Evolutionary conservation across 2,113 vertebrate species (phyloP).

Genomic region (Trematocara marginatum): DNA sequence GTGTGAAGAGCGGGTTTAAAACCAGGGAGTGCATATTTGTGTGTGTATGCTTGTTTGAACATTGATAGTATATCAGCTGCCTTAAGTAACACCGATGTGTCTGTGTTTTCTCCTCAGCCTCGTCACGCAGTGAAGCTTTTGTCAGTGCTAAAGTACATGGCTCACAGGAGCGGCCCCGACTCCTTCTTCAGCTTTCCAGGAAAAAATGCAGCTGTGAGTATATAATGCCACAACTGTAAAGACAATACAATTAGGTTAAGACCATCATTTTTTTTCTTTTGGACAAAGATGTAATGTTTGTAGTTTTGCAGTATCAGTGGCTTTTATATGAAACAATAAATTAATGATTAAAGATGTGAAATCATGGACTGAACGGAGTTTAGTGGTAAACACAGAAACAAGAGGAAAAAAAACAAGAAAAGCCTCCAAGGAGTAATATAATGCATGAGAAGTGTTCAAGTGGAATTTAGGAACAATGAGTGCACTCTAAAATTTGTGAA

Average conservation of each 20-base stretch:
- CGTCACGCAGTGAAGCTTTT: slow-evolving; percentile 91
- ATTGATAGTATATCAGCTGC: not conserved
- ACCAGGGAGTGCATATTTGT: not conserved
- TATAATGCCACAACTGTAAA: not conserved
- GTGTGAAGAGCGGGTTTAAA: not conserved
- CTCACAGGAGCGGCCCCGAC: slow-evolving; percentile 91
- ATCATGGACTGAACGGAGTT: not conserved
- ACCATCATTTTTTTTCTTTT: too few relatives aligned
- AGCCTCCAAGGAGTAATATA: not conserved
- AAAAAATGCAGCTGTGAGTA: slow-evolving; percentile 93
- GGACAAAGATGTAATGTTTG: not conserved
- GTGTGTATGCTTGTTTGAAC: not conserved
- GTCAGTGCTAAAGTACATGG: slow-evolving; percentile 93
- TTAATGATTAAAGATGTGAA: not conserved
- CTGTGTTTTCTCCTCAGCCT: slow-evolving; percentile 71
- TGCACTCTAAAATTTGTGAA: not conserved
- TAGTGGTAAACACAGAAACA: not conserved
- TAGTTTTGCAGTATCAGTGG: not conserved
- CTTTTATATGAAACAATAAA: not conserved
- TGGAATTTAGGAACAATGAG: not conserved
- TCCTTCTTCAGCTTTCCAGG: slow-evolving; percentile 98
- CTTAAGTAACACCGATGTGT: slow-evolving; percentile 34
- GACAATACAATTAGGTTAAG: not conserved
- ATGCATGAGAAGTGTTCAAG: not conserved
- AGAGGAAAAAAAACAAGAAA: not conserved